Base-by-base conservation (phyloP, 2,888 invertebrate species). In the Andrena fulva region DNA sequence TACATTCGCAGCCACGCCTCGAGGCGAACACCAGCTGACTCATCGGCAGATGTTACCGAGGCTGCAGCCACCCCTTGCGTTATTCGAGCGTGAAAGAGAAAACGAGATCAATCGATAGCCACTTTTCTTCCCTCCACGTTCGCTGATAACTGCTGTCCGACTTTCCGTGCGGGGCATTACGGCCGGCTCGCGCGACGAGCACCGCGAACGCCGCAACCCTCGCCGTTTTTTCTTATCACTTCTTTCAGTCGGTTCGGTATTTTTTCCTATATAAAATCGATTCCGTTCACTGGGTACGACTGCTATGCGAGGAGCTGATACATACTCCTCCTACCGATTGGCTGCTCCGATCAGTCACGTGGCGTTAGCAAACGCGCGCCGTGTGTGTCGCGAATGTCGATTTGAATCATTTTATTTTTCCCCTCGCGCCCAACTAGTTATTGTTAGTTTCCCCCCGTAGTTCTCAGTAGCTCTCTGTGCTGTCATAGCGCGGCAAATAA, bases 1-100 rank as follows among this genome's bases (percentile, higher is more conserved):
- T 80, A 62, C 71, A 62, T 77, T 80, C 71, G 54, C 56, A 77
- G 68, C 85, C 85, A 85, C 84, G 84, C 85, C 85, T 85, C 16
- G 48, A 63, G 54, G 6, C 33, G 20, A 48, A 24, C 52, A 48
- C 50, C 80, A 73, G 77, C 68, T 84, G 84, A 84, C 84, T 84
- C 84, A 84, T 80, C 85, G 76, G 56, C 73, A 76, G 84, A 76
- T 83, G 83, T 77, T 63, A 20, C 73, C 73, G 60, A 74, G 78
- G 63, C 48, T 33, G 56, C 35, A 73, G 69, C 42, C 78, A 82
- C 64, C 68, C 77, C 52, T 74, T 27, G 63, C 60, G 50, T 35
- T 75, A 48, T 69, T 77, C 71, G 54, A 68, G 35, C 54, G 24
- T 60, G 48, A 73, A 74, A 69, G 59, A 72, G 71, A 66, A 35